Evolutionary conservation across 2,888 invertebrate species (phyloP), one percentile per base, ranked within the genome.

Genomic region (Ichneumoninae sp.): DNA sequence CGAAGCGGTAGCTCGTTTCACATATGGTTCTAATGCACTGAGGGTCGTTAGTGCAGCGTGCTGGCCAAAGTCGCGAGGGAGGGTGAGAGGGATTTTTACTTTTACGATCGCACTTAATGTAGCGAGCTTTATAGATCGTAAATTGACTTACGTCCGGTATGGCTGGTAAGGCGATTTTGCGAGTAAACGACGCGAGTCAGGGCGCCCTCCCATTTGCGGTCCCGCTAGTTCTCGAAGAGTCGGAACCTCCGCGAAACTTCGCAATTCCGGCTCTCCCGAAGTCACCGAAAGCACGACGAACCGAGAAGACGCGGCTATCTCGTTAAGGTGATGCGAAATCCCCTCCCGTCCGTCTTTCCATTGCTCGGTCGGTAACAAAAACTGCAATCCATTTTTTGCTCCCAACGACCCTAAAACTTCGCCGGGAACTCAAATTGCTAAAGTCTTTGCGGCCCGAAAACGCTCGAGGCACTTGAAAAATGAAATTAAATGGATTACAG

Each of bases 41-140:
- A 40, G 44, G 26, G 68, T 79, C 71, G 65, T 71, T 71, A 79
- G 79, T 79, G 47, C 50, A 30, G 69, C 36, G 63, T 50, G 22
- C 70, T 54, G 52, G 40, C 19, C 36, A 19, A 52, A 50, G 30
- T 50, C 50, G 36, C 36, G 10, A 5, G 3, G 73, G 10, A 22
- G 65, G 36, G 22, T 54, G 54, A 19, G 30, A 10, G 54, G 50
- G 50, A 22, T 36, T 71, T 52, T 75, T 66, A 60, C 68, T 83
- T 85, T 83, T 81, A 85, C 81, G 83, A 83, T 74, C 73, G 80
- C 77, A 85, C 79, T 85, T 78, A 77, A 79, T 80, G 76, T 78
- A 81, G 75, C 80, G 85, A 60, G 74, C 77, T 85, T 85, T 83
- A 83, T 83, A 66, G 81, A 73, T 78, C 85, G 77, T 85, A 81